Base-by-base conservation (phyloP, 2,113 vertebrate genomes). In the Ophiodon elongatus region DNA sequence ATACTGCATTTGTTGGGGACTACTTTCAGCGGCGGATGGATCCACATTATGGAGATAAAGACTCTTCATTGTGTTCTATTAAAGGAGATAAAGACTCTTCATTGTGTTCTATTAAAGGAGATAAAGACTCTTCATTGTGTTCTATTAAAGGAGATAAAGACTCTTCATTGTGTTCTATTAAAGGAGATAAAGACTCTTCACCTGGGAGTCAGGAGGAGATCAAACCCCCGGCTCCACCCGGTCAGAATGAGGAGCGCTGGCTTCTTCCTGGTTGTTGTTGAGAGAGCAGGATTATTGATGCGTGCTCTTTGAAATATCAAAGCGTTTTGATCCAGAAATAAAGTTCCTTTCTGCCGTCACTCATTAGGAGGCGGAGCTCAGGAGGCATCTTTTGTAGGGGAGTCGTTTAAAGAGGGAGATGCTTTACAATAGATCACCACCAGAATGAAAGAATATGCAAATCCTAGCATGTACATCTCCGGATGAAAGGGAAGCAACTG, bases 361-460 rank as follows among this genome's bases (percentile, higher is more conserved):
- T 91, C 87, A 81, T 89, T 85, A 81, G 75, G 62, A 60, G n/a
- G 41, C 43, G 1, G 60, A 0, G 33, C 73, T 92, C 27, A 76
- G 87, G 90, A 89, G 84, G 80, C 59, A 84, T 77, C 90, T 92
- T 59, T 88, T 90, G 89, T 88, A 54, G 0, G 54, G 2, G 63
- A 67, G 50, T 39, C 57, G 76, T 84, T 89, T 84, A 71, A 86
- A 87, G 83, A 89, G 23, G 59, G 80, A 79, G 83, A 67, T 82
- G 84, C 71, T 84, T 92, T 79, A 88, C 90, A 87, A 87, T 79
- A 85, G 89, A 85, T 86, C 56, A 91, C 80, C 59, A 67, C 29
- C 75, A 93, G 41, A 67, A 47, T 87, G 82, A 88, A 85, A 86
- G 84, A 27, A 83, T 11, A 43, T 86, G 86, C 82, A 86, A 88